phyloP scores from a whole-genome alignment of 1,140 invertebrate species.

The Dryas iulia region DNA sequence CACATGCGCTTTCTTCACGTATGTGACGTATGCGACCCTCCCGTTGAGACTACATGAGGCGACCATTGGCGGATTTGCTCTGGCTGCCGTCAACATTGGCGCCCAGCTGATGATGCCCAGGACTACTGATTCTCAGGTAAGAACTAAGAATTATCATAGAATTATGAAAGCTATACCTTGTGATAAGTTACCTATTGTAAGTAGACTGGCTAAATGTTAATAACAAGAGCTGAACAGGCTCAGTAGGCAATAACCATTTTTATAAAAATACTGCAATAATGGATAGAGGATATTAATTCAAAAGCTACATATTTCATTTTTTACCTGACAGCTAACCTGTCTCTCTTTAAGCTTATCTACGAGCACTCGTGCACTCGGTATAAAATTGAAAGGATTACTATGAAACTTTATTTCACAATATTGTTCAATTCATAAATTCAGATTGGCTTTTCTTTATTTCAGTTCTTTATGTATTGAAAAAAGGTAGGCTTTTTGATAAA shows the following conservation, averaged over 20 bases:
- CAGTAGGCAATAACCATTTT: too few relatives aligned
- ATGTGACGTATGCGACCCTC: conserved; percentile 92
- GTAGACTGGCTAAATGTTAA: too few relatives aligned
- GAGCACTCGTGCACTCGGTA: not conserved
- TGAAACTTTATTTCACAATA: not conserved
- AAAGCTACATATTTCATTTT: not conserved
- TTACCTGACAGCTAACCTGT: not conserved
- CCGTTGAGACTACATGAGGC: conserved; percentile 91
- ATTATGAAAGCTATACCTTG: too few relatives aligned
- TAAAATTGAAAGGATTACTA: not conserved
- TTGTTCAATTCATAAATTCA: not conserved
- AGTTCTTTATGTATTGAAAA: too few relatives aligned
- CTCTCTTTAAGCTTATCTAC: not conserved
- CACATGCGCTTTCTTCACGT: conserved; percentile 89
- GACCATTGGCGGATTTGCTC: conserved; percentile 85
- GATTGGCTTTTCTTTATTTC: not conserved
- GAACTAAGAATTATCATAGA: not conserved
- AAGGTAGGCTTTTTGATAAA: too few relatives aligned
- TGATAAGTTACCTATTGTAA: too few relatives aligned
- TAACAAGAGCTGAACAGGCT: too few relatives aligned
- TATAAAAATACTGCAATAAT: not conserved
- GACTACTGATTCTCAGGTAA: conserved; percentile 42
- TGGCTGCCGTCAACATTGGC: conserved; percentile 85
- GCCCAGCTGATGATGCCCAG: conserved; percentile 48
- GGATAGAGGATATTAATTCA: not conserved